Conservation (phyloP, 2,888 invertebrate genomes). For the Asteroscopus sphinx region DNA sequence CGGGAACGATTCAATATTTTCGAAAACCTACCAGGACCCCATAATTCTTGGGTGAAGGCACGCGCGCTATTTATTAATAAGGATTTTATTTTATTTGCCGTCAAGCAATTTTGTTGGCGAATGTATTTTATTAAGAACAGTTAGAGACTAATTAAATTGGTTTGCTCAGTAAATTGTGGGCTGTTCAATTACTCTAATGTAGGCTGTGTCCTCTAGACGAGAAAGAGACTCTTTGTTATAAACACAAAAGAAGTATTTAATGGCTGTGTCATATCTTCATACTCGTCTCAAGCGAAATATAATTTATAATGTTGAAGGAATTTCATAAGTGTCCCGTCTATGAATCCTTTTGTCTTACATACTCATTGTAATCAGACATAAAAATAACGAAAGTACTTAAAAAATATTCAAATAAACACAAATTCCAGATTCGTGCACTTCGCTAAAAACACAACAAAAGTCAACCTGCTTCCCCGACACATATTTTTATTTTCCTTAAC, state of each 20-base stretch:
- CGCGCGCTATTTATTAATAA: slow-evolving; percentile 57
- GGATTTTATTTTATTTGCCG: slow-evolving; percentile 30
- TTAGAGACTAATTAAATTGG: slow-evolving; percentile 6
- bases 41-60: slow-evolving; percentile 50
- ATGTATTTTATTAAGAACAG: slow-evolving; percentile 1
- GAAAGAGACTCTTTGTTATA: not conserved
- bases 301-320: not conserved
- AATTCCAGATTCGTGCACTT: slow-evolving; percentile 33
- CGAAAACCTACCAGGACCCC: slow-evolving; percentile 49
- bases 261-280: not conserved
- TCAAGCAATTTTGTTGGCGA: slow-evolving; percentile 18
- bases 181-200: not conserved
- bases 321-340: not conserved
- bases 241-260: slow-evolving; percentile 6
- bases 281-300: not conserved
- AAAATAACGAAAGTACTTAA: not conserved
- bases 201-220: not conserved
- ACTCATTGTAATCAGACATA: slow-evolving; percentile 6
- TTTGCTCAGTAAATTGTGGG: not conserved
- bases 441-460: slow-evolving; percentile 50
- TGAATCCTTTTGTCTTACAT: not conserved
- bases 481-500: slow-evolving; percentile 63
- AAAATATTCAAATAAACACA: slow-evolving; percentile 25
- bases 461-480: slow-evolving; percentile 47
- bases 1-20: slow-evolving; percentile 77